Percentiles rank a stretch among this genome's conserved stretches.
phyloP scores from a whole-genome alignment of 2,888 invertebrate species.

The Lasiommata megera region DNA sequence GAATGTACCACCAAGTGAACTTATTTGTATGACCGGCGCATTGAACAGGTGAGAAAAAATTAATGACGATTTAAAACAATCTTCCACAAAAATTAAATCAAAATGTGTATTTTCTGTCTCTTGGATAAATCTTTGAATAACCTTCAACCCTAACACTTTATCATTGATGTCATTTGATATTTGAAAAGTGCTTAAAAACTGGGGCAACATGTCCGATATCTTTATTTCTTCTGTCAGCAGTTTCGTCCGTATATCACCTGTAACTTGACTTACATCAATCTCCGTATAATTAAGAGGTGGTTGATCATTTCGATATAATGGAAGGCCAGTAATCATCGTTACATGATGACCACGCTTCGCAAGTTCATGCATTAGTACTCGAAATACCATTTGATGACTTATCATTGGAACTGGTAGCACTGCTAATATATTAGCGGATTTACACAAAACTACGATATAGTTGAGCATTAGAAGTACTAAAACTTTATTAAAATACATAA shows the following conservation, averaged over 20 bases:
- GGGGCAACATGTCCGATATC: neutral
- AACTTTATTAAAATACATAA: neutral
- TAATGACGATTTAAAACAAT: conserved; percentile 18
- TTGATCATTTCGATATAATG: conserved; percentile 46
- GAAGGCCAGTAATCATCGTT: conserved; percentile 60
- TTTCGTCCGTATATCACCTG: conserved; percentile 34
- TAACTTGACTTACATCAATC: conserved; percentile 50
- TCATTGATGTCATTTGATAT: conserved; percentile 18
- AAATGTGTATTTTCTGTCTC: conserved; percentile 26
- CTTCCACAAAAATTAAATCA: conserved; percentile 32
- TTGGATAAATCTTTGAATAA: conserved; percentile 35
- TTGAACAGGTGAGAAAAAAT: conserved; percentile 30
- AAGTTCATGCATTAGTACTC: conserved; percentile 58
- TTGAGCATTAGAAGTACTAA: neutral
- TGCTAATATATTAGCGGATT: conserved; percentile 52
- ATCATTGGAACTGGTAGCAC: conserved; percentile 59
- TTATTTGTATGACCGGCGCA: conserved; percentile 32
- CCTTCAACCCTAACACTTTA: conserved; percentile 32
- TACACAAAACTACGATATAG: conserved; percentile 15
- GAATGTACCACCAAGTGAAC: conserved; percentile 28
- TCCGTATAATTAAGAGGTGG: conserved; percentile 55
- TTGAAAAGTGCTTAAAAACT: neutral
- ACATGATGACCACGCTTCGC: conserved; percentile 66
- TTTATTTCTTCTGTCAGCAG: neutral
- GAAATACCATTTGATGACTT: conserved; percentile 69